Conservation (phyloP, 2,888 invertebrate genomes). For the Acleris cristana region DNA sequence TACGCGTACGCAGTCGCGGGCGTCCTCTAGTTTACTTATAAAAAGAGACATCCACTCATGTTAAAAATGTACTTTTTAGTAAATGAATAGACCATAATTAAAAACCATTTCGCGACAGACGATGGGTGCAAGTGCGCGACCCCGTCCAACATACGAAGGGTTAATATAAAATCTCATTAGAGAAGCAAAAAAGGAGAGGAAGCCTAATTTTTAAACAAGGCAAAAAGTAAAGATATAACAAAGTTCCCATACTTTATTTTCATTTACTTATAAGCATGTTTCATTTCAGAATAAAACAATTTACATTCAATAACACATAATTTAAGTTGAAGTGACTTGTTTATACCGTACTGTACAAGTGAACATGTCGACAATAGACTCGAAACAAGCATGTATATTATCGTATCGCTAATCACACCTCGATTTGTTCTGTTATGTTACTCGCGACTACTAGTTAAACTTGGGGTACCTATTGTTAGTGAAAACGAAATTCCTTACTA, state of each 20-base stretch:
- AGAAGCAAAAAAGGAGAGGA: too few relatives aligned
- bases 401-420: conserved; percentile 56
- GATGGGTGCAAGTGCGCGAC: too few relatives aligned
- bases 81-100: too few relatives aligned
- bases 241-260: conserved; percentile 82
- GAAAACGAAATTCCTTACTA: conserved; percentile 44
- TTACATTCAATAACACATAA: conserved; percentile 82
- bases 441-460: conserved; percentile 62
- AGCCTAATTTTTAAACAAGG: background rate
- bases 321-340: conserved; percentile 81
- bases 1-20: too few relatives aligned
- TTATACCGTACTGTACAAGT: conserved; percentile 75
- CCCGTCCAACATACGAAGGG: too few relatives aligned
- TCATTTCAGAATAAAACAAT: conserved; percentile 82
- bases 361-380: conserved; percentile 45
- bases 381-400: conserved; percentile 49
- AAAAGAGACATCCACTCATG: too few relatives aligned
- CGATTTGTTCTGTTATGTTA: conserved; percentile 56
- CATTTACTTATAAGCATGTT: conserved; percentile 83
- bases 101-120: too few relatives aligned
- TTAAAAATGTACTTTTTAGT: too few relatives aligned
- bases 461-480: conserved; percentile 64
- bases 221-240: conserved; percentile 64
- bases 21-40: too few relatives aligned
- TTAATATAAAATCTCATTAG: too few relatives aligned